phyloP scores from a whole-genome alignment of 2,113 vertebrate species.

The Anser brachyrhynchus region DNA sequence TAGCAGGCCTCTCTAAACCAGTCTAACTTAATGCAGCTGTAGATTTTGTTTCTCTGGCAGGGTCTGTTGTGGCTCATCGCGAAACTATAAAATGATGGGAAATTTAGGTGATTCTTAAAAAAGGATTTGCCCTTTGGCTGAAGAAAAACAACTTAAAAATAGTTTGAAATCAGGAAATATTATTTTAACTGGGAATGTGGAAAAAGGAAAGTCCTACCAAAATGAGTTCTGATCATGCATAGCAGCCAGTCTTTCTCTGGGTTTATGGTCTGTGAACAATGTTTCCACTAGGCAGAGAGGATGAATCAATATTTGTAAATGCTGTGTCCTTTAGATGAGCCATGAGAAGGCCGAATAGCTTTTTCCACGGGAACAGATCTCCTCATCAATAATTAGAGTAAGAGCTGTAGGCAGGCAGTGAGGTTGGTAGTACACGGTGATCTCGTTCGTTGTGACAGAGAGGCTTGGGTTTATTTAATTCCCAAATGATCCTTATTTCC shows the following conservation, averaged over 20 bases:
- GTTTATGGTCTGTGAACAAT: background rate
- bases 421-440: background rate
- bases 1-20: background rate
- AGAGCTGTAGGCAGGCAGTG: background rate
- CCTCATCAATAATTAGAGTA: background rate
- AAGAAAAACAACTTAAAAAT: slow-evolving; percentile 38
- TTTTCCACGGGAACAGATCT: background rate
- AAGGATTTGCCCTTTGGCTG: background rate
- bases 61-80: background rate
- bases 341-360: background rate
- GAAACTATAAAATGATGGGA: background rate
- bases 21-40: background rate
- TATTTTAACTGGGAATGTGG: background rate
- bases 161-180: slow-evolving; percentile 19
- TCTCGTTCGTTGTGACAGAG: background rate
- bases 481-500: background rate
- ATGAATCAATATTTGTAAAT: slow-evolving; percentile 8
- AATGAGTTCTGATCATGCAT: background rate
- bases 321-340: background rate
- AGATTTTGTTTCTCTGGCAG: background rate
- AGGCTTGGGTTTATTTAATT: background rate
- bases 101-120: slow-evolving; percentile 27
- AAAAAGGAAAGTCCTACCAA: background rate
- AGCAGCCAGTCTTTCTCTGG: background rate
- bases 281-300: background rate